phyloP scores from a whole-genome alignment of 1,140 invertebrate genomes.

The Hypothenemus hampei region DNA sequence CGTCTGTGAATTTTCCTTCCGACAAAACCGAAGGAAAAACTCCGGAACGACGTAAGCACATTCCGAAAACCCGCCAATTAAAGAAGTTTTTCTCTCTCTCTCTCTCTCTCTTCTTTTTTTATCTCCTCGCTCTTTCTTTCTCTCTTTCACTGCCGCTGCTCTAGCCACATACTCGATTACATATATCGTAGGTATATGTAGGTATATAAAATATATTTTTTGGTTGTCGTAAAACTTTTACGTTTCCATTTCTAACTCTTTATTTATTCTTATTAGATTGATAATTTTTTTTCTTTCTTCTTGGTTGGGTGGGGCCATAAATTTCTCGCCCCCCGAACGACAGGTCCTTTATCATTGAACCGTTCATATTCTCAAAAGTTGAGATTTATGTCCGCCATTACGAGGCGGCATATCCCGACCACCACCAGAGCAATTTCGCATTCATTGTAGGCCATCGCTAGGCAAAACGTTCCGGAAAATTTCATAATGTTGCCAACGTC shows the following conservation, averaged over 20 bases:
- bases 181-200: neutral
- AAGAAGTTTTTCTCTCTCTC: neutral
- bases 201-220: neutral
- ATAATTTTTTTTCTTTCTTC: neutral
- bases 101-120: neutral
- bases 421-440: constrained; percentile 24
- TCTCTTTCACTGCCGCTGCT: neutral
- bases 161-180: neutral
- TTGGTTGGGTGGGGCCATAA: neutral
- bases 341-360: constrained; percentile 20
- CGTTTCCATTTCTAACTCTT: neutral
- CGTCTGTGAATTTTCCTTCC: neutral
- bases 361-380: constrained; percentile 19
- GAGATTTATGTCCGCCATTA: constrained; percentile 26
- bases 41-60: neutral
- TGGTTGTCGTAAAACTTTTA: neutral
- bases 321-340: constrained; percentile 4
- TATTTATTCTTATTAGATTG: neutral
- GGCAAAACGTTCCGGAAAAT: constrained; percentile 13
- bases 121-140: neutral
- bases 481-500: constrained; percentile 12
- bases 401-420: constrained; percentile 21
- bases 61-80: neutral
- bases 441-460: constrained; percentile 30
- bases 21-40: neutral